A percentile compares a stretch with the other conserved stretches of the same genome.
phyloP scores from a whole-genome alignment of 2,888 invertebrate species.

The Stictocephala bisonia region DNA sequence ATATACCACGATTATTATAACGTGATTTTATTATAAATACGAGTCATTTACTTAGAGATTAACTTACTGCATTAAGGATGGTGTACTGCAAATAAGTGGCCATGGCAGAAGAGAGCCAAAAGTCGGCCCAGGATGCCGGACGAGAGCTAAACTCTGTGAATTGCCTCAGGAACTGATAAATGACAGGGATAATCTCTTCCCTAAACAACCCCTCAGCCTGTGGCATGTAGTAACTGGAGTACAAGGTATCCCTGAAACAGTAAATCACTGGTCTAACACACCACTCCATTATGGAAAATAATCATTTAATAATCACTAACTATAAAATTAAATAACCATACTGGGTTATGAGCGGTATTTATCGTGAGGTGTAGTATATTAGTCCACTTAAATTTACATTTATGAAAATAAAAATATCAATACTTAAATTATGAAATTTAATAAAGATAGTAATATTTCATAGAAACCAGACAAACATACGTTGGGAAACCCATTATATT shows the following conservation, averaged over 20 bases:
- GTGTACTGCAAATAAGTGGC: background rate
- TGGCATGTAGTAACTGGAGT: background rate
- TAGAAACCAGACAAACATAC: too few species aligned
- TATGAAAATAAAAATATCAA: too few species aligned
- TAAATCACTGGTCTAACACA: too few species aligned
- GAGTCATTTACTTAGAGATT: background rate
- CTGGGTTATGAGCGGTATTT: too few species aligned
- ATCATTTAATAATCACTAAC: too few species aligned
- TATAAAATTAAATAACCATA: too few species aligned
- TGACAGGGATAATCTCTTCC: background rate
- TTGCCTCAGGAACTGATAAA: conserved; percentile 6
- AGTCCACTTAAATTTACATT: too few species aligned
- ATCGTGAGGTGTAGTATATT: too few species aligned
- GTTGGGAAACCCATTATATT: too few species aligned
- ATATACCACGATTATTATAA: background rate
- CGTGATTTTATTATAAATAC: background rate
- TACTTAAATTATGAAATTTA: too few species aligned
- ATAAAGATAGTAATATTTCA: too few species aligned
- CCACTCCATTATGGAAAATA: too few species aligned
- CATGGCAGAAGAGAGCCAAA: background rate
- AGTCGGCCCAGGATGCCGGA: background rate
- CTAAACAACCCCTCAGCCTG: background rate
- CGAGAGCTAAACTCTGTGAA: conserved; percentile 1
- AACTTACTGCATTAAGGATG: conserved; percentile 2
- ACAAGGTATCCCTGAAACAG: background rate